phyloP scores from a whole-genome alignment of 2,797 vertebrate species.

The Myiothlypis chrysogaster region DNA sequence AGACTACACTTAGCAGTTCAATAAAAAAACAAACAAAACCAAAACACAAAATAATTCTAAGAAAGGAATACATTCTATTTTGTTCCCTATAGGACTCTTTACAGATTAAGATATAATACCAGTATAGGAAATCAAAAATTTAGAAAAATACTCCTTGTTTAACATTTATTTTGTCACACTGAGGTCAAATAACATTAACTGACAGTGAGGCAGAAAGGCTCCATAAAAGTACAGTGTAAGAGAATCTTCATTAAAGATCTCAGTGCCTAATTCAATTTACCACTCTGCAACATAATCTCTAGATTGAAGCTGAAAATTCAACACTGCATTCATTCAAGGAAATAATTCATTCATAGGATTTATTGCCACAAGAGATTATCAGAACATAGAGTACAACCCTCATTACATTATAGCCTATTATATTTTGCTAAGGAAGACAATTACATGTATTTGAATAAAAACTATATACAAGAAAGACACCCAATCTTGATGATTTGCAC shows the following conservation, averaged over 20 bases:
- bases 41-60: not conserved
- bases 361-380: not conserved
- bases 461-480: not conserved
- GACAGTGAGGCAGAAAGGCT: not conserved
- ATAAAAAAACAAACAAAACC: not conserved
- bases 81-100: not conserved
- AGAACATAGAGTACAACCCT: not conserved
- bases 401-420: not conserved
- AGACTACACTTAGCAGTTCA: not conserved
- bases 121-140: not conserved
- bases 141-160: not conserved
- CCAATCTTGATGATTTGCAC: not conserved
- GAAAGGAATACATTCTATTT: not conserved
- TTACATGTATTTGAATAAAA: not conserved
- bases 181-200: not conserved
- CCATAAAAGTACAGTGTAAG: not conserved
- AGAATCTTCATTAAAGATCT: not conserved
- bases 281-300: not conserved
- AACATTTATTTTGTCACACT: not conserved
- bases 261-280: not conserved
- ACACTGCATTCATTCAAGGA: not conserved
- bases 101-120: not conserved
- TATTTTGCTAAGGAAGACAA: not conserved
- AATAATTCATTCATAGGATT: not conserved
- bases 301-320: not conserved